These are phyloP conservation scores for Macaria notata DNA, from an alignment of 2,888 invertebrate genomes.

Conservation along the genomic window DNA sequence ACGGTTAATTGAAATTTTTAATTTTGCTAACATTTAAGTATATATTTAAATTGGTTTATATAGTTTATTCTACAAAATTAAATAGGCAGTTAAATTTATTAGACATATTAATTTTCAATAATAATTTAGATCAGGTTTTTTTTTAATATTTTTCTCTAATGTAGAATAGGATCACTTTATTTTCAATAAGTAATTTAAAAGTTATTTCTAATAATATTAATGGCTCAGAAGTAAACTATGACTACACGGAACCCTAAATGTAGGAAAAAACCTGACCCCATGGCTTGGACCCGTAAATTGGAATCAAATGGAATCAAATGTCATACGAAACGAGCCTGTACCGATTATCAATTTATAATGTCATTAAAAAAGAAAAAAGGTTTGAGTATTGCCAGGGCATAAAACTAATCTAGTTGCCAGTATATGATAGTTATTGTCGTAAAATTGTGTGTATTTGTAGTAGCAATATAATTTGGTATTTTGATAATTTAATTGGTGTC, in stretches of 20 bases:
- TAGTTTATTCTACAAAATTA: too few species aligned
- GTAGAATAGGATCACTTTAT: too few species aligned
- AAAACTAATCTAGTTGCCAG: constrained; percentile 39
- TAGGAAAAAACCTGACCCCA: constrained; percentile 55
- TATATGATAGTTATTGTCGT: constrained; percentile 23
- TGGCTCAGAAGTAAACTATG: too few species aligned
- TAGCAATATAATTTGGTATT: constrained; percentile 20
- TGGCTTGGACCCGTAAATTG: constrained; percentile 72
- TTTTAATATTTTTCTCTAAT: too few species aligned
- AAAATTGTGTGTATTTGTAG: constrained; percentile 31
- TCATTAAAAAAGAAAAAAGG: not conserved
- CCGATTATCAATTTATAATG: constrained; percentile 54
- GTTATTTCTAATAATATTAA: too few species aligned
- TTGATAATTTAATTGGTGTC: constrained; percentile 16
- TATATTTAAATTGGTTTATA: too few species aligned
- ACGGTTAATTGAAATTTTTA: too few species aligned
- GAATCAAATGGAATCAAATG: constrained; percentile 78
- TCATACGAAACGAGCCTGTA: constrained; percentile 62
- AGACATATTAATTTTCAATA: too few species aligned
- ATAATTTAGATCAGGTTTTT: too few species aligned
- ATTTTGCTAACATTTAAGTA: too few species aligned
- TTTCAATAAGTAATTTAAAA: too few species aligned
- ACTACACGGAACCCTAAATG: constrained; percentile 29
- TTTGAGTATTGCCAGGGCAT: constrained; percentile 37
- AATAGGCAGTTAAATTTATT: too few species aligned